phyloP scores from a whole-genome alignment of 2,797 vertebrate species.

The Bucorvus abyssinicus region DNA sequence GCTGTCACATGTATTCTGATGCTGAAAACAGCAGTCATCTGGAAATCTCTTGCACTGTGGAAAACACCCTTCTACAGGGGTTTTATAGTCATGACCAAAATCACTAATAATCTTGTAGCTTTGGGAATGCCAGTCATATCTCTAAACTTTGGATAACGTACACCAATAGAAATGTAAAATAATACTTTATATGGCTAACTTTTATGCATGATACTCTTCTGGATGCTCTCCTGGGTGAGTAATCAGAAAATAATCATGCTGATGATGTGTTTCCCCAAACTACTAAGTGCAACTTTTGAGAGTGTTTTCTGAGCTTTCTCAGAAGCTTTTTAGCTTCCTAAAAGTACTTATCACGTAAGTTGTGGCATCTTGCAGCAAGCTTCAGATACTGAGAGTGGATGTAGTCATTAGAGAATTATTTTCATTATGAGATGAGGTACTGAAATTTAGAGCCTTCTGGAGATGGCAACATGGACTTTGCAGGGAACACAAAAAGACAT shows the following conservation, averaged over 20 bases:
- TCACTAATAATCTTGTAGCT: not conserved
- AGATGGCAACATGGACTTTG: not conserved
- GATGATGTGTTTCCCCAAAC: not conserved
- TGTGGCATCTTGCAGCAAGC: not conserved
- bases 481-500: not conserved
- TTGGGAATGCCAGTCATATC: not conserved
- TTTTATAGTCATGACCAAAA: not conserved
- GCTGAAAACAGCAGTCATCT: not conserved
- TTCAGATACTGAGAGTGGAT: not conserved
- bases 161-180: not conserved
- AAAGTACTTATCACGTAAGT: not conserved
- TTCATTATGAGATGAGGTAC: not conserved
- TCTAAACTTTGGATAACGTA: not conserved
- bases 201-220: not conserved
- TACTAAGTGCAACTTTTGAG: not conserved
- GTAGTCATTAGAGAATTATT: not conserved
- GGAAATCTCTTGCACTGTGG: not conserved
- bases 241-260: not conserved
- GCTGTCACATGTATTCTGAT: slow-evolving; percentile 13
- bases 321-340: not conserved
- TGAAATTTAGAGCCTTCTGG: not conserved
- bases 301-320: not conserved
- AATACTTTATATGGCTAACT: not conserved
- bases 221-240: not conserved
- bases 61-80: not conserved